Evolutionary conservation across 1,140 invertebrate genomes (phyloP), one percentile per base, ranked within the genome.

Genomic region (Listronotus bonariensis): DNA sequence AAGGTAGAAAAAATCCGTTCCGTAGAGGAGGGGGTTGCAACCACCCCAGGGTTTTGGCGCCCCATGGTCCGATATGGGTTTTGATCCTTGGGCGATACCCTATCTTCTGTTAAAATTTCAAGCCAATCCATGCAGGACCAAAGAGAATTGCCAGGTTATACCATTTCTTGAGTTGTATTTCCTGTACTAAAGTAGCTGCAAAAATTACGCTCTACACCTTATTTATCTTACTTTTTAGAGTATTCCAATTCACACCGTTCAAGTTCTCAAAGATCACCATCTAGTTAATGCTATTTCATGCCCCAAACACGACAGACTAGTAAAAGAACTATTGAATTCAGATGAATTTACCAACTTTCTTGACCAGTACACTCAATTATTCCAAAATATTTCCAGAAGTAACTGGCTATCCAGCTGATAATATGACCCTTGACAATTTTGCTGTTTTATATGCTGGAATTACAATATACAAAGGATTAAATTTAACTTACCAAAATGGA

Each of bases 401-500:
- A 4, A 34, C 63, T 12, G 63, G 63, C 7, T 46, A 17, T 40
- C 20, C 12, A 9, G 18, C 14, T 7, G 77, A 82, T 72, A 73
- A 82, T 0, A 76, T 87, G 18, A 76, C 87, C 17, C 73, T 88
- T 20, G 74, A 79, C 61, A 74, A 76, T 43, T 74, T 87, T 1
- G 79, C 84, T 60, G 84, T 84, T 60, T 76, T 92, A 14, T 90
- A 87, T 72, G 85, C 86, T 70, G 83, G 78, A 17, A 77, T 92
- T 15, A 83, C 80, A 43, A 90, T 92, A 67, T 89, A 92, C 77
- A 80, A 75, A 58, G 69, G 86, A 15, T 86, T 89, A 69, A 91
- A 91, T 68, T 85, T 85, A 58, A 84, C 85, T 11, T 92, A 42
- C 90, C 90, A 0, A 79, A 83, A 9, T 93, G 90, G 90, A 89